phyloP scores from a whole-genome alignment of 2,797 vertebrate species.

The Propithecus perrieri region DNA sequence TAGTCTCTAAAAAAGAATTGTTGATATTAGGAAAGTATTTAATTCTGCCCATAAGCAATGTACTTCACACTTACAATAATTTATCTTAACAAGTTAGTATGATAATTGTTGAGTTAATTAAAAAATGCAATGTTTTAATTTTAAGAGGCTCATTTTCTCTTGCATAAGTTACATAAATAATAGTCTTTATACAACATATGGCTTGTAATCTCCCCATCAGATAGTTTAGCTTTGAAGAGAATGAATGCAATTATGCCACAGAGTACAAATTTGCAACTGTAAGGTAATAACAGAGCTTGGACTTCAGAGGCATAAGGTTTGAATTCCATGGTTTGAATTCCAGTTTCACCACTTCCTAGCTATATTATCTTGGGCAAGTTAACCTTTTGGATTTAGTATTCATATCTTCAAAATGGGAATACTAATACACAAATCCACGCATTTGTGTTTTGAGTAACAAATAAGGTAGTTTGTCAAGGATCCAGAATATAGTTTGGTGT shows the following conservation, averaged over 20 bases:
- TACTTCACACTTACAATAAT: background rate
- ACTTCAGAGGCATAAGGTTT: background rate
- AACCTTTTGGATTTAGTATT: background rate
- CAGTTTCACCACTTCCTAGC: background rate
- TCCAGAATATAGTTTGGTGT: background rate
- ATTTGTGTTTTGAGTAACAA: background rate
- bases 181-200: background rate
- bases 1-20: conserved; percentile 87
- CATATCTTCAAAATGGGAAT: background rate
- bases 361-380: background rate
- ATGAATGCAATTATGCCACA: background rate
- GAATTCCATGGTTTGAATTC: background rate
- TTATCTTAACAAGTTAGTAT: background rate
- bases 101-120: background rate
- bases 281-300: background rate
- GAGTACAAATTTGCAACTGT: background rate
- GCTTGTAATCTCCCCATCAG: background rate
- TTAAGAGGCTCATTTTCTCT: background rate
- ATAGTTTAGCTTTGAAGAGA: background rate
- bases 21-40: background rate
- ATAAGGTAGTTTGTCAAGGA: background rate
- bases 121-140: background rate
- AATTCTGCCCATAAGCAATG: background rate
- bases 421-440: background rate
- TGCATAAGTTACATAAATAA: background rate